Evolutionary conservation across 2,113 vertebrate genomes (phyloP).

Genomic region (Lota lota): DNA sequence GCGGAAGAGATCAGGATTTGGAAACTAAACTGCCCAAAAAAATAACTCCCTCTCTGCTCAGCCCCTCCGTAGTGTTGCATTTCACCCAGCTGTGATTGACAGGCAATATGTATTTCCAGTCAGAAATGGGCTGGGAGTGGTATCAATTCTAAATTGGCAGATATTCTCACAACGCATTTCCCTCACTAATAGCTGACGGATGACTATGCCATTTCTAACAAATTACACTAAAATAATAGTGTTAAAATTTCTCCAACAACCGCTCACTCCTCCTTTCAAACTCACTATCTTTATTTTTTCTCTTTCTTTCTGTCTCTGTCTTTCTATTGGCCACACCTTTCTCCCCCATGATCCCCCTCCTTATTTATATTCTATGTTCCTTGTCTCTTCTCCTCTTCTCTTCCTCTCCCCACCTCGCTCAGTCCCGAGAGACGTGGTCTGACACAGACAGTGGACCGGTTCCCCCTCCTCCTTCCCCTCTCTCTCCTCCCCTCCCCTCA

Average conservation of each 20-base stretch:
- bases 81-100: no score
- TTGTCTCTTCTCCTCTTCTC: constrained; percentile 21
- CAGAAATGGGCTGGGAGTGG: no score
- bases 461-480: constrained; percentile 12
- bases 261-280: background rate
- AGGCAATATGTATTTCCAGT: no score
- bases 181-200: no score
- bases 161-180: no score
- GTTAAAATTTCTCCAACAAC: background rate
- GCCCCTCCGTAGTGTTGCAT: no score
- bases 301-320: constrained; percentile 11
- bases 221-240: no score
- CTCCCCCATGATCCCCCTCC: constrained; percentile 9
- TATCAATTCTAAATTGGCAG: no score
- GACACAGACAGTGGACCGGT: constrained; percentile 42
- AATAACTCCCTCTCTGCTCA: no score
- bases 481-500: constrained; percentile 7
- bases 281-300: background rate
- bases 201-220: no score
- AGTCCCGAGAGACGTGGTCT: constrained; percentile 35
- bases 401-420: constrained; percentile 15
- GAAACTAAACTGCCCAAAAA: no score
- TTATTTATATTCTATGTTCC: background rate
- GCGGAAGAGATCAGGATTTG: no score
- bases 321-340: constrained; percentile 5